Evolutionary conservation across 64 coral and sea anemone species (phyloP).

Genomic region (Actinia tenebrosa): DNA sequence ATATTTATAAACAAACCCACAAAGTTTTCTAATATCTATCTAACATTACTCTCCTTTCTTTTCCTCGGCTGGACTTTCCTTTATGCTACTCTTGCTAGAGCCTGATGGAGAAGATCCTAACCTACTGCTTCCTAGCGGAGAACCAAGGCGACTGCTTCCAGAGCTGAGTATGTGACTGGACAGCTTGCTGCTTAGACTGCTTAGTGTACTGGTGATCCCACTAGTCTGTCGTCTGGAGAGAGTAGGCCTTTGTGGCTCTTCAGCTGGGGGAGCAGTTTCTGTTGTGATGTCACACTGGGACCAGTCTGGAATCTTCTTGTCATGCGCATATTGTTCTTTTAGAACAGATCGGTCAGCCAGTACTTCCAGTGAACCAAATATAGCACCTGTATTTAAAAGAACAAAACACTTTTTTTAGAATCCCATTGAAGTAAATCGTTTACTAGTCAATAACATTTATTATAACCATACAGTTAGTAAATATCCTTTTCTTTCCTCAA

Average conservation of each 20-base stretch:
- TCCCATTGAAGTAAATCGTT: no score
- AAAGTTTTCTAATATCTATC: not conserved
- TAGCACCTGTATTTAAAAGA: conserved; percentile 54
- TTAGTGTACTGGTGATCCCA: conserved; percentile 87
- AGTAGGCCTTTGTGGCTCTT: conserved; percentile 67
- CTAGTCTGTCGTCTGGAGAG: conserved; percentile 87
- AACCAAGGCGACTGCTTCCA: conserved; percentile 42
- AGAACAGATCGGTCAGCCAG: conserved; percentile 86
- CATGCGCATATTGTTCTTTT: conserved; percentile 66
- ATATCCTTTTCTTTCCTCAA: no score
- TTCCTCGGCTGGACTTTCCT: conserved; percentile 47
- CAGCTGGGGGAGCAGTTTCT: conserved; percentile 42
- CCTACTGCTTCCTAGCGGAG: conserved; percentile 23
- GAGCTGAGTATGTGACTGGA: conserved; percentile 72
- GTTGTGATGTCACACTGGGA: conserved; percentile 60
- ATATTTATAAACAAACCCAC: not conserved
- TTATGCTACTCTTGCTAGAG: conserved; percentile 32
- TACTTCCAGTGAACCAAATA: conserved; percentile 93
- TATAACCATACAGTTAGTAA: no score
- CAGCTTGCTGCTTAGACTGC: conserved; percentile 71
- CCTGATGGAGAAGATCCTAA: not conserved
- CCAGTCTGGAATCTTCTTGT: conserved; percentile 92
- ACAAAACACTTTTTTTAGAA: not conserved
- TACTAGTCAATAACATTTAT: no score
- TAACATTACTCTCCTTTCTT: conserved; percentile 19